Evolutionary conservation across 2,888 invertebrate genomes (phyloP).

Genomic region (Tholera decimalis): DNA sequence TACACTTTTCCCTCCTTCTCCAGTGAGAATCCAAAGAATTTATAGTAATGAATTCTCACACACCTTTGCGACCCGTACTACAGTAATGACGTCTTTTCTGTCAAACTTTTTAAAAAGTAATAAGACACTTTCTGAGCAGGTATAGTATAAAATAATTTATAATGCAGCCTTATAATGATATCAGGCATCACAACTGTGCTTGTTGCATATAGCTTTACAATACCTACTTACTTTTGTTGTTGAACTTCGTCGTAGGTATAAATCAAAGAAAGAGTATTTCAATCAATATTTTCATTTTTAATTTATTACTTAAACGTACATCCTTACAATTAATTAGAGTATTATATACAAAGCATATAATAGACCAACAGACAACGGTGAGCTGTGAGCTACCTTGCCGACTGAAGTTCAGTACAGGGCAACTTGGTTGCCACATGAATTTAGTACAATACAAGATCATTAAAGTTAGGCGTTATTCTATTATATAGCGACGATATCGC

Average conservation of each 20-base stretch:
- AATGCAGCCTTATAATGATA: neutral
- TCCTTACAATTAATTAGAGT: slow-evolving; percentile 72
- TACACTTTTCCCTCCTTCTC: too few relatives aligned
- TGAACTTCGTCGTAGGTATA: neutral
- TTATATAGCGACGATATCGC: slow-evolving; percentile 78
- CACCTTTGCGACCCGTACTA: too few relatives aligned
- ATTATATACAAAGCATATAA: slow-evolving; percentile 81
- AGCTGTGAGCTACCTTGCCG: slow-evolving; percentile 70
- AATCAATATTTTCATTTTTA: slow-evolving; percentile 65
- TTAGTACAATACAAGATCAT: slow-evolving; percentile 71
- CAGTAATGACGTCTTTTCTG: too few relatives aligned
- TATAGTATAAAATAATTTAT: slow-evolving; percentile 11
- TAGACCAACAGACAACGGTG: slow-evolving; percentile 72
- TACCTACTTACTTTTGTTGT: neutral
- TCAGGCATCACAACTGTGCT: neutral
- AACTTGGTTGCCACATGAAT: slow-evolving; percentile 81
- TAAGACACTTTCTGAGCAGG: too few relatives aligned
- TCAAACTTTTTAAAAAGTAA: too few relatives aligned
- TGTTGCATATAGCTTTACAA: neutral
- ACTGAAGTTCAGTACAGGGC: slow-evolving; percentile 75
- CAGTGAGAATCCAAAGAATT: too few relatives aligned
- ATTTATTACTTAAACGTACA: slow-evolving; percentile 71
- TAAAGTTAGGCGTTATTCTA: slow-evolving; percentile 71
- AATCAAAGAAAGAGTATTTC: slow-evolving; percentile 56
- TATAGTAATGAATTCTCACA: too few relatives aligned